Evolutionary conservation across 2,113 vertebrate genomes (phyloP).

Genomic region (cattle (Bos taurus)): DNA sequence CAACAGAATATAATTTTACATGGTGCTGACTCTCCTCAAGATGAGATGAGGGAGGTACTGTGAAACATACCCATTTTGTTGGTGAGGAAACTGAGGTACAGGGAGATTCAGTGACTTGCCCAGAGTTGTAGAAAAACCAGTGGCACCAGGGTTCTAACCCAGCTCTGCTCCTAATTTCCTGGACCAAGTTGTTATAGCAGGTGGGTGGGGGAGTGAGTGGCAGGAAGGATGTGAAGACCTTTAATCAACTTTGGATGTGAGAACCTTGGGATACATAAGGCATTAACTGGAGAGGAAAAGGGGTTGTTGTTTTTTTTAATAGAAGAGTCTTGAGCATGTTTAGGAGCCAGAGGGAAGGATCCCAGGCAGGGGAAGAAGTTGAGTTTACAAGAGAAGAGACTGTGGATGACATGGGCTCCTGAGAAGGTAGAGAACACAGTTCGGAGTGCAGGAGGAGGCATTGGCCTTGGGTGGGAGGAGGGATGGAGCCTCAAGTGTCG

Average conservation of each 20-base stretch:
- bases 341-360: neutral
- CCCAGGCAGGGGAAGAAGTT: neutral
- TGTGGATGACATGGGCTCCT: neutral
- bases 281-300: neutral
- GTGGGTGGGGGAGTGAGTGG: neutral
- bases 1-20: neutral
- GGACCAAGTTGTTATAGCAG: too few relatives aligned
- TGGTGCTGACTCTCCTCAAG: neutral
- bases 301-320: neutral
- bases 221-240: accelerated
- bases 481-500: neutral
- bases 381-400: neutral
- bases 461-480: neutral
- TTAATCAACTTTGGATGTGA: neutral
- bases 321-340: neutral
- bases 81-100: neutral
- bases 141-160: neutral
- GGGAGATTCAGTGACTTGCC: neutral
- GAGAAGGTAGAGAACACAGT: neutral
- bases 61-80: neutral
- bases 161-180: neutral
- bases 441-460: neutral
- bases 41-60: neutral
- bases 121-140: neutral
- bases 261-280: accelerated